Evolutionary conservation across 2,113 vertebrate genomes (phyloP).

Genomic region (Mugil cephalus): DNA sequence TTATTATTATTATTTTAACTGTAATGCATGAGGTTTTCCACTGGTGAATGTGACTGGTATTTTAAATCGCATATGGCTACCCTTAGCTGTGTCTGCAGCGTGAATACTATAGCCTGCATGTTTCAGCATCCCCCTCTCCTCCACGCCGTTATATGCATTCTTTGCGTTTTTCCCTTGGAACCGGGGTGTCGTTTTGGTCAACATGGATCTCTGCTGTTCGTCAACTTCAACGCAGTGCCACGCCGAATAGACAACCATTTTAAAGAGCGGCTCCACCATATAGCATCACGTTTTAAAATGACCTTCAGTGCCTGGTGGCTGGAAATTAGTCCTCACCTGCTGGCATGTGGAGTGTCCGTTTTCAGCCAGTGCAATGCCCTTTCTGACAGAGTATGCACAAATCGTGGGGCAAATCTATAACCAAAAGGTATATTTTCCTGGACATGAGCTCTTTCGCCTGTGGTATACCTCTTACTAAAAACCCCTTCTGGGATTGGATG

Average conservation of each 20-base stretch:
- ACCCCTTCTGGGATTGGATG: conserved; percentile 20
- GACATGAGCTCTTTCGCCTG: neutral
- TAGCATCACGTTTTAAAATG: conserved; percentile 73
- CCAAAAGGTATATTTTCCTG: neutral
- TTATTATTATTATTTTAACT: conserved; percentile 1
- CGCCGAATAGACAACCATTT: conserved; percentile 66
- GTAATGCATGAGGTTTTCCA: neutral
- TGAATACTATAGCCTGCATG: too few relatives aligned
- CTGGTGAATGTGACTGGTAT: conserved; percentile 13
- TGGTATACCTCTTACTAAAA: conserved; percentile 36
- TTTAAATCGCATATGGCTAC: neutral
- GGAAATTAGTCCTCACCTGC: conserved; percentile 74
- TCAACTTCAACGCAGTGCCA: conserved; percentile 45
- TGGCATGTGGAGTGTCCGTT: conserved; percentile 60
- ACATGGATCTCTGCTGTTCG: conserved; percentile 22
- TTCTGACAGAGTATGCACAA: neutral
- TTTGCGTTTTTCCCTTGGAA: conserved; percentile 15
- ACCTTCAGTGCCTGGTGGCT: conserved; percentile 79
- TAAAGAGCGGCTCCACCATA: conserved; percentile 36
- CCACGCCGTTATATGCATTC: conserved; percentile 30
- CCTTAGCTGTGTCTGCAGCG: neutral
- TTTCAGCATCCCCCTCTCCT: conserved; percentile 19
- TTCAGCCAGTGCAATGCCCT: conserved; percentile 17
- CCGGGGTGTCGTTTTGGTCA: conserved; percentile 9
- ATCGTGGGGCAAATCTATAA: neutral